Conservation (phyloP, 2,113 vertebrate species). For the Irena cyanogastra region DNA sequence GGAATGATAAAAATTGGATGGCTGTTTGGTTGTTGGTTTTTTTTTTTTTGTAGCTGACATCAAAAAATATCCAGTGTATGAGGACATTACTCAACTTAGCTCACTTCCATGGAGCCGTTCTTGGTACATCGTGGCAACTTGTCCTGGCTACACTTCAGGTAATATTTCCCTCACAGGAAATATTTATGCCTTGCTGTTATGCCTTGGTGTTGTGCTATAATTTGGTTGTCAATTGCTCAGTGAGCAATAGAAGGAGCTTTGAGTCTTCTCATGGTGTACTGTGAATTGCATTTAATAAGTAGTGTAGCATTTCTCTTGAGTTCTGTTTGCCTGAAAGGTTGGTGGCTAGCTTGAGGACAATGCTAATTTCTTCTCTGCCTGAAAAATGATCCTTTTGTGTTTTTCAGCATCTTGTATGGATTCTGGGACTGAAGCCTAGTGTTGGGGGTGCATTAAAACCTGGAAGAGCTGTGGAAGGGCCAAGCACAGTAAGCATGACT, state of each 20-base stretch:
- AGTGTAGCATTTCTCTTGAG: neutral
- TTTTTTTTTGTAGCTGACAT: conserved; percentile 81
- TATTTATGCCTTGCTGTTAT: neutral
- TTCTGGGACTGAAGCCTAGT: conserved; percentile 92
- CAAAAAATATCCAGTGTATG: conserved; percentile 99
- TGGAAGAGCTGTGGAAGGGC: conserved; percentile 94
- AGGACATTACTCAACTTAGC: conserved; percentile 93
- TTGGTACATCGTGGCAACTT: conserved; percentile 97
- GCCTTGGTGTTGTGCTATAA: neutral
- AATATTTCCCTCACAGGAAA: neutral
- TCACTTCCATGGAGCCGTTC: conserved; percentile 92
- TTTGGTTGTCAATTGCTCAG: neutral
- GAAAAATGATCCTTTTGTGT: neutral
- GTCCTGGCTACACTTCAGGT: conserved; percentile 98
- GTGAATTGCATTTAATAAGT: neutral
- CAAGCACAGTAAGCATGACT: conserved; percentile 86
- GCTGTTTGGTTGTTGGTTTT: accelerated
- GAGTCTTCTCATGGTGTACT: neutral
- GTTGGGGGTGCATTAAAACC: conserved; percentile 93
- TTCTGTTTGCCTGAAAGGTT: neutral
- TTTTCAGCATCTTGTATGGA: conserved; percentile 96
- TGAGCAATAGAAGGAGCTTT: neutral
- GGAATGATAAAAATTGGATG: neutral
- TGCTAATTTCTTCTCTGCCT: neutral
- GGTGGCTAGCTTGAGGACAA: accelerated